Base-by-base conservation (phyloP, 2,113 vertebrate species). In the Syngnathoides biaculeatus region DNA sequence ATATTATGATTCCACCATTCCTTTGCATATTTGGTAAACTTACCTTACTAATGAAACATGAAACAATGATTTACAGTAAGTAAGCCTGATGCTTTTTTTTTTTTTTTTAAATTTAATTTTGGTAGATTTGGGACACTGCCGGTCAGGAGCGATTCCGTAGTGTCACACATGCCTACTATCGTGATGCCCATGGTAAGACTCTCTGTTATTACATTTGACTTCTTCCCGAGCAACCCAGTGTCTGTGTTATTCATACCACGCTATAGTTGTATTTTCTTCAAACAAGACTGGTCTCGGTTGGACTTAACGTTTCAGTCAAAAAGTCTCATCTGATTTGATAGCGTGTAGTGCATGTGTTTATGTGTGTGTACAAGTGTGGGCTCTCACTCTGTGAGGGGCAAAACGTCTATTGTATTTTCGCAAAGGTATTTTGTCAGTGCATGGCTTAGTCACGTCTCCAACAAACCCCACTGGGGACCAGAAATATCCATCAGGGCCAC, bases 91-190 rank as follows among this genome's bases (percentile, higher is more conserved):
- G 26, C 26, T 53, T 53, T 70, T 39, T 15, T 77, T 7, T 70
- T 74, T 24, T 38, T 8, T n/a, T n/a, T n/a, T n/a, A n/a, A n/a
- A n/a, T n/a, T n/a, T n/a, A n/a, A n/a, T n/a, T n/a, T 55, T 64
- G 30, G 74, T 78, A 98, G 95, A 91, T 92, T 42, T 97, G 95
- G 95, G 95, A 98, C 87, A 97, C 95, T 0, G 95, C 95, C 0
- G 95, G 95, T 22, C 95, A 98, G 84, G 95, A 97, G 75, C 86
- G 95, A 11, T 95, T 96, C 85, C 92, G 94, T 59, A 97, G 95
- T 0, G 94, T 97, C 68, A 97, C 96, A 0, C 96, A 98, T 0
- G 94, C 96, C n/a, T 97, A 98, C 78, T 98, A 98, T 79, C 91
- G 96, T 0, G 96, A 98, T 0, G 96, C 96, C 24, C 93, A 98